phyloP scores from a whole-genome alignment of 2,888 invertebrate genomes.

The Alloplasta piceator region DNA sequence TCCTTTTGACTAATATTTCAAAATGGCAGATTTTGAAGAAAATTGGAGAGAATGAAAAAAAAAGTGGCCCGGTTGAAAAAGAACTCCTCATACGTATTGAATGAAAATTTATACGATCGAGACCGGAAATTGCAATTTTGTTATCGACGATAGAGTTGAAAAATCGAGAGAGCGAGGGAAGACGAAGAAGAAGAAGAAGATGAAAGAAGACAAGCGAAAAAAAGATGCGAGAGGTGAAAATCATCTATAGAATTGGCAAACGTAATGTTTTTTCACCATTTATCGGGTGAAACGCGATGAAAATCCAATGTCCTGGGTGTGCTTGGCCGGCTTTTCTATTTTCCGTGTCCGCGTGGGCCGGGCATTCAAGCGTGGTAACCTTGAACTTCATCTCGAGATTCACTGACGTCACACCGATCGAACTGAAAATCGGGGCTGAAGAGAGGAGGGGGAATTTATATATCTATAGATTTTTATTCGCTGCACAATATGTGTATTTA shows the following conservation, averaged over 20 bases:
- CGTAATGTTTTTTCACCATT: conserved; percentile 29
- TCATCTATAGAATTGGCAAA: conserved; percentile 8
- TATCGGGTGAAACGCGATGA: conserved; percentile 41
- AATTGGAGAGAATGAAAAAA: too few species aligned
- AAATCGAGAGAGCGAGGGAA: neutral
- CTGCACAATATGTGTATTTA: conserved; percentile 51
- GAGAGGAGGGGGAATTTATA: conserved; percentile 56
- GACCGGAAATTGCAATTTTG: neutral
- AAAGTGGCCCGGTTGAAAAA: too few species aligned
- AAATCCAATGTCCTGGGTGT: conserved; percentile 47
- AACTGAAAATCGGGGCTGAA: conserved; percentile 75
- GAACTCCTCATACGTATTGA: too few species aligned
- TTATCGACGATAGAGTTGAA: neutral
- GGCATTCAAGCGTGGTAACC: conserved; percentile 78
- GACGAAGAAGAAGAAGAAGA: neutral
- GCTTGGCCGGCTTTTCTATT: conserved; percentile 73
- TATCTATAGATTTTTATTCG: conserved; percentile 64
- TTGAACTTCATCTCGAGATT: conserved; percentile 82
- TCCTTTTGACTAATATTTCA: too few species aligned
- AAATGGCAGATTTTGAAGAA: too few species aligned
- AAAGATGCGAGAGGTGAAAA: conserved; percentile 25
- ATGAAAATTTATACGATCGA: neutral
- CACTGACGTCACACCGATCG: conserved; percentile 81
- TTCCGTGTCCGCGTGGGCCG: conserved; percentile 78
- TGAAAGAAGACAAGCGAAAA: neutral